Conservation (phyloP, 2,797 vertebrate species). For the Girardinus metallicus region DNA sequence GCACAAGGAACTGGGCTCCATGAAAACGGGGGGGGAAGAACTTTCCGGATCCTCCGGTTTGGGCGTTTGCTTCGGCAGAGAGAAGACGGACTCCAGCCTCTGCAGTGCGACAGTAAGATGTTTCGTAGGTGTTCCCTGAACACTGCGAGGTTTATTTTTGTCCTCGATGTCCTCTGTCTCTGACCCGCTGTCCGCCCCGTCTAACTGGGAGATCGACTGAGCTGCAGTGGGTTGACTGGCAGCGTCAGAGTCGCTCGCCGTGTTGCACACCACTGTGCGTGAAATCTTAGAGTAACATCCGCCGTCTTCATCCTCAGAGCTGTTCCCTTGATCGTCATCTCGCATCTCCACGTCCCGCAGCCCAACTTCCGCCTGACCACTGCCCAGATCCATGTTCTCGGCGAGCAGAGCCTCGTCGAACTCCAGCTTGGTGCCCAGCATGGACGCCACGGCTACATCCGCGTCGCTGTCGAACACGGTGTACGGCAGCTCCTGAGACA, state of each 20-base stretch:
- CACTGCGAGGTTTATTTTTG: constrained; percentile 23
- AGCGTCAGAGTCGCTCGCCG: constrained; percentile 57
- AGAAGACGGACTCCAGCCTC: constrained; percentile 61
- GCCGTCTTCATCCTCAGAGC: constrained; percentile 78
- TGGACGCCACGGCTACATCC: constrained; percentile 85
- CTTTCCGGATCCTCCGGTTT: constrained; percentile 26
- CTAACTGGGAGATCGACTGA: constrained; percentile 86
- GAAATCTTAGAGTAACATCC: constrained; percentile 82
- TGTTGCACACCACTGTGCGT: constrained; percentile 81
- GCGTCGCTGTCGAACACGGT: constrained; percentile 78
- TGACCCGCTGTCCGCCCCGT: constrained; percentile 88
- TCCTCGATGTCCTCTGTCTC: constrained; percentile 84
- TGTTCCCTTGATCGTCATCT: constrained; percentile 22
- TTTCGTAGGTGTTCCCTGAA: constrained; percentile 57
- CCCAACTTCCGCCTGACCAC: constrained; percentile 40
- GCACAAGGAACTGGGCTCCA: constrained; percentile 33
- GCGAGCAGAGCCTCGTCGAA: constrained; percentile 87
- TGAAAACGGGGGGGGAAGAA: constrained; percentile 18
- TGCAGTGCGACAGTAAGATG: constrained; percentile 57
- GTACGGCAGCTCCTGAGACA: constrained; percentile 80
- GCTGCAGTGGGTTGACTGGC: constrained; percentile 54
- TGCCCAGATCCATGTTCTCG: constrained; percentile 77
- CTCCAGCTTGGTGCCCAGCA: constrained; percentile 86
- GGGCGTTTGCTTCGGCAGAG: constrained; percentile 22
- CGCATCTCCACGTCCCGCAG: constrained; percentile 42